Evolutionary conservation across 2,113 vertebrate genomes (phyloP).

Genomic region (Galbula dea): DNA sequence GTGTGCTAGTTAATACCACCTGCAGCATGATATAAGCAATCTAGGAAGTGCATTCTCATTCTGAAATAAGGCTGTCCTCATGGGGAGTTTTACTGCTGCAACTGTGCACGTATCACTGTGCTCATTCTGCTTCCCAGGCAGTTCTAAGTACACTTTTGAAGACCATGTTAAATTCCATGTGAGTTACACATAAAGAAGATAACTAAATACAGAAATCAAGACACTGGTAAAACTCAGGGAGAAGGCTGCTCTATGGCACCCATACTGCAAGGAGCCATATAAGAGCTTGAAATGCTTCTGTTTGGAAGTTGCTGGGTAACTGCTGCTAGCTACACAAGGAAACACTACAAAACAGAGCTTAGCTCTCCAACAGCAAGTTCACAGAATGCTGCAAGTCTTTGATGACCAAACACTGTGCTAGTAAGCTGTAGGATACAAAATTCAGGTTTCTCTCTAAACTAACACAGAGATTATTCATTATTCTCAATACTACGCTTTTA

Average conservation of each 20-base stretch:
- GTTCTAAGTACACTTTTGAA: background rate
- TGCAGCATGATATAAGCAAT: background rate
- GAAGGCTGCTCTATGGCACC: background rate
- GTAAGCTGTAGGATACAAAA: background rate
- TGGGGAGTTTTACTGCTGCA: background rate
- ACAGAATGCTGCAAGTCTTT: background rate
- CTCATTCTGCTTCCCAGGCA: background rate
- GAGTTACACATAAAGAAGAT: background rate
- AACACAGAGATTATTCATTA: background rate
- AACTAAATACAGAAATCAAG: background rate
- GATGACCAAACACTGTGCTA: background rate
- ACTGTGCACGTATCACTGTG: background rate
- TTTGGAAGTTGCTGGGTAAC: slow-evolving; percentile 29
- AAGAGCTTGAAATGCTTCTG: background rate
- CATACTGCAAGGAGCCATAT: background rate
- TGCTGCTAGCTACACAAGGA: background rate
- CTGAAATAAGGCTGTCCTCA: background rate
- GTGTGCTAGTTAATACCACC: background rate
- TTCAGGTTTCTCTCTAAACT: background rate
- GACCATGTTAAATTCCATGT: background rate
- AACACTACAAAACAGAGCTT: background rate
- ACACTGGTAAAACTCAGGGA: background rate
- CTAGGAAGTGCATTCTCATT: background rate
- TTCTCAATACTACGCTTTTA: background rate
- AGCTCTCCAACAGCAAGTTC: background rate